A percentile compares a stretch with the other conserved stretches of the same genome.
Conservation (phyloP, 2,888 invertebrate species). For the Pheosia gnoma region DNA sequence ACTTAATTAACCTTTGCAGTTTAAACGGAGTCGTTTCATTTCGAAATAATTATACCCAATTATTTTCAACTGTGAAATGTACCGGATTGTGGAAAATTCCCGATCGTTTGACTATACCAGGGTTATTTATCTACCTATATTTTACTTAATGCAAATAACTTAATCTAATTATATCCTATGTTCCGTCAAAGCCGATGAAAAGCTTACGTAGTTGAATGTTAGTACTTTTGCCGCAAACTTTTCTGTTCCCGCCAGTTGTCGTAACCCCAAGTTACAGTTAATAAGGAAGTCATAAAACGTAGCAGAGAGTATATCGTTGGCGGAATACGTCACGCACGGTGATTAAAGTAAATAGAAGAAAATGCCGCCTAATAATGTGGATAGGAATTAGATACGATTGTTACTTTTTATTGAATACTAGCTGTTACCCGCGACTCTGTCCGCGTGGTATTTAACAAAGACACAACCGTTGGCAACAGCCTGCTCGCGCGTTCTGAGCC, state of each 20-base stretch:
- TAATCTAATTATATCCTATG: background rate
- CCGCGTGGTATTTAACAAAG: too few species aligned
- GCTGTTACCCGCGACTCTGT: too few species aligned
- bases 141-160: background rate
- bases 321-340: slow-evolving; percentile 12
- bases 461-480: too few species aligned
- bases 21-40: too few species aligned
- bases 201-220: slow-evolving; percentile 9
- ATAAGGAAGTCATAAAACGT: slow-evolving; percentile 30
- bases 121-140: too few species aligned
- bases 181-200: slow-evolving; percentile 10
- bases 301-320: slow-evolving; percentile 15
- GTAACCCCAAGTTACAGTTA: slow-evolving; percentile 20
- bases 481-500: too few species aligned
- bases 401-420: too few species aligned
- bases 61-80: too few species aligned
- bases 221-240: slow-evolving; percentile 16
- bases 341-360: slow-evolving; percentile 10
- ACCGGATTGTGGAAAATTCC: too few species aligned
- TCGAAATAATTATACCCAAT: too few species aligned
- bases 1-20: too few species aligned
- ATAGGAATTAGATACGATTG: background rate
- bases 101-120: too few species aligned
- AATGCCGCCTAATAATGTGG: slow-evolving; percentile 1
- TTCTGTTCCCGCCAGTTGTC: slow-evolving; percentile 17